Base-by-base conservation (phyloP, 1,140 invertebrate genomes). In the Eurosta solidaginis region DNA sequence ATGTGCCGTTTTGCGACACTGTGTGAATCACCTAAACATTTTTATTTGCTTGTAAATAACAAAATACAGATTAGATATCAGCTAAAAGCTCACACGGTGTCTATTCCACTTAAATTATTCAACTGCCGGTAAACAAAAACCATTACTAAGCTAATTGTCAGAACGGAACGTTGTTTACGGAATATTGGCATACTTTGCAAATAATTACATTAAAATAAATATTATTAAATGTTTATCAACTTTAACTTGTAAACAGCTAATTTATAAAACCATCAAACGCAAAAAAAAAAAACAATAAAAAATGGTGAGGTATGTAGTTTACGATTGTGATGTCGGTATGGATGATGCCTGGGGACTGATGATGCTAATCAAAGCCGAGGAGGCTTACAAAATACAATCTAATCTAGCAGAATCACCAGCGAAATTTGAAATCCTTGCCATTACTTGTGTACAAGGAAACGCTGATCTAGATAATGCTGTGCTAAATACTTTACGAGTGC, bases 331-430 rank as follows among this genome's bases (percentile, higher is more conserved):
- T 82, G 88, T 90, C 12, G 92, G 92, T 1, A 88, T 88, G 7
- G 92, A 93, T 81, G 92, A 93, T 88, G 92, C 91, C n/a, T 88
- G 91, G 80, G 92, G 91, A 1, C 80, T 93, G 6, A 83, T 91
- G 25, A 86, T 92, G 81, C 82, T 92, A 3, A 82, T 92, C 14
- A 84, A 88, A 17, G 91, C 90, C 4, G 90, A 92, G 78, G 85
- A 88, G 77, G 44, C 82, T 12, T 74, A 14, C 4, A 68, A 68
- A 68, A 68, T n/a, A 3, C 20, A 36, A 17, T 17, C 14, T 3
- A 50, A 75, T 50, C 45, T 49, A 68, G 59, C 9, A 14, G 10
- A 27, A 9, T 20, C 74, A 1, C 44, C 54, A 0, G 4, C 17
- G 10, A 50, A 86, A 85, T 75, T 87, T 83, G 87, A 91, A 81